Evolutionary conservation across 2,888 invertebrate species (phyloP), one percentile per base, ranked within the genome.

Genomic region (Lasioglossum morio): DNA sequence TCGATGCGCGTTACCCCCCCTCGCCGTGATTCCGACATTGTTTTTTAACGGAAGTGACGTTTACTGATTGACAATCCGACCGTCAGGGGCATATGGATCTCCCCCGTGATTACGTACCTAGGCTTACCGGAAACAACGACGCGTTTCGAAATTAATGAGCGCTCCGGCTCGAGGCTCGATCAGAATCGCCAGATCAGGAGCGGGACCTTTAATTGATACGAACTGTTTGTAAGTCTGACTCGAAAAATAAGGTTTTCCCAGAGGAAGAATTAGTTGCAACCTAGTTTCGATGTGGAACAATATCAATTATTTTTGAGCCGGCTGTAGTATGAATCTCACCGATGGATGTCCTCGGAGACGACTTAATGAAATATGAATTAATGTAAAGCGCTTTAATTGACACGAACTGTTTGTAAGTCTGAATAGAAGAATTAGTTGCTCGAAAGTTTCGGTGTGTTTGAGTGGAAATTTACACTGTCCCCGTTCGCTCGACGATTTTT

Each of bases 11-110:
- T 66, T 66, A 66, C 46, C 72, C 72, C 19, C 30, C 72, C n/a
- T n/a, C 69, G 19, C 14, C 60, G 60, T 37, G 23, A 69, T 37
- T 69, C 34, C 66, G 43, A 48, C 69, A 40, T 72, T 80, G 69
- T 83, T 85, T 87, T 43, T 89, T 85, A 75, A 70, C 77, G 74
- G 40, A 82, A 83, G 82, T 78, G 82, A 89, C 77, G 78, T 80
- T 84, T 69, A 77, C 76, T 77, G 77, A 89, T 82, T 80, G 84
- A 81, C 78, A 87, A 75, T 81, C 78, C 53, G 78, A 84, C 85
- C 73, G 66, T 80, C 77, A 72, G 57, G 60, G 74, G 70, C 80
- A 70, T 73, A 72, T 75, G 80, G 77, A 84, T 84, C 43, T 80
- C 74, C 72, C 73, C 43, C 74, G 84, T 77, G 84, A 84, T 86